Base-by-base conservation (phyloP, 2,113 vertebrate genomes). In the Lophochroa leadbeateri region DNA sequence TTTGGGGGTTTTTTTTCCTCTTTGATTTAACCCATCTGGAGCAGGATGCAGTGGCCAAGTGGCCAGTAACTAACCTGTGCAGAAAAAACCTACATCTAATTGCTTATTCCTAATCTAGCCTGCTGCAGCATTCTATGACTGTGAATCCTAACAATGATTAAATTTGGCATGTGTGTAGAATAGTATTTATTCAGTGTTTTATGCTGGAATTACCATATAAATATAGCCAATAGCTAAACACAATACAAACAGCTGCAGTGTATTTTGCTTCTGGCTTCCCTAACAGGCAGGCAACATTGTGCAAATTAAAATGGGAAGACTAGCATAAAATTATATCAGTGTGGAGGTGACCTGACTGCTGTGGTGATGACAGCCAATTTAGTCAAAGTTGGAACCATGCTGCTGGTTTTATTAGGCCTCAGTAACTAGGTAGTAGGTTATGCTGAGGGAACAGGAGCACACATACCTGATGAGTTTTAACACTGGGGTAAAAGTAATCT, bases 201-300 rank as follows among this genome's bases (percentile, higher is more conserved):
- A 39, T 60, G 47, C 50, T 82, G 65, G 57, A 91, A 91, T 96
- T 94, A 92, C 77, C 89, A 89, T 85, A 91, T 60, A 84, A 95
- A 92, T 85, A 72, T 13, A 77, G 79, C 47, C 68, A 90, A 68
- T 28, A 81, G 64, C 75, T 58, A 86, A 81, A 78, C 37, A 85
- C 89, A 76, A 71, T 49, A 44, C 61, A 79, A 87, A 75, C 61
- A 96, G 89, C 86, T 97, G 93, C 90, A 80, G 21, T 53, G 6
- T 69, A 10, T 63, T 94, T 65, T 80, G 53, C 69, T 82, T 37
- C 78, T 79, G 67, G 21, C 23, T 55, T 92, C 47, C 27, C 27
- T 68, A n/a, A 24, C 29, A 81, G 43, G 61, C 65, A 78, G 84
- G 72, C 41, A 86, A 92, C 27, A 60, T 17, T 50, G 90, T 70